Evolutionary conservation across 2,113 vertebrate genomes (phyloP).

Genomic region (Archilochus colubris): DNA sequence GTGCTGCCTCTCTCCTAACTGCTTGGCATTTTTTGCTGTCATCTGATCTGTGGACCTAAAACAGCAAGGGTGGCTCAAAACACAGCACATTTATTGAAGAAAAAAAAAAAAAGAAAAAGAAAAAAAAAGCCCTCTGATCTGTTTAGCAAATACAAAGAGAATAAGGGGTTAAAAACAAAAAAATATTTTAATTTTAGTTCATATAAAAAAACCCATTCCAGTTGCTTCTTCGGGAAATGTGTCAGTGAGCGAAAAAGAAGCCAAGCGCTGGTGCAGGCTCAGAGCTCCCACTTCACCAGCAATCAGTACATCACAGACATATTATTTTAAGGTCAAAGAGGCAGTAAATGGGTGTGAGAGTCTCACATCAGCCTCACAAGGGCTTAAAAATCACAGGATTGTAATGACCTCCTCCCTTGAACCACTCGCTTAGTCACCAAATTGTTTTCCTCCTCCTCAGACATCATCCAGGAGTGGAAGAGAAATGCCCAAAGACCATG

Average conservation of each 20-base stretch:
- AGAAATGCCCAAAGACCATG: neutral
- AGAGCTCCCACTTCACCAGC: neutral
- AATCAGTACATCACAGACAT: neutral
- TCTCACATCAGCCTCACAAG: neutral
- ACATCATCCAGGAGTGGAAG: neutral
- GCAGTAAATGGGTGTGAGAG: neutral
- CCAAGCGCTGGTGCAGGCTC: rapidly evolving
- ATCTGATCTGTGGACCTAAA: neutral
- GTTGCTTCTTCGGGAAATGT: neutral
- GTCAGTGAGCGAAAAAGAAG: neutral
- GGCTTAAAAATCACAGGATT: neutral
- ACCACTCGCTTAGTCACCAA: neutral
- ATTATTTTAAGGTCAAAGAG: neutral
- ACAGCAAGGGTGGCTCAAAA: neutral
- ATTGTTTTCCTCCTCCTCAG: neutral
- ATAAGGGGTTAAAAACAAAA: neutral
- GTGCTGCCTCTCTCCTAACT: neutral
- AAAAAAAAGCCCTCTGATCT: neutral
- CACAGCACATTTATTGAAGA: rapidly evolving
- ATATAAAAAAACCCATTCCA: neutral
- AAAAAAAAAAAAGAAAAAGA: too few species aligned
- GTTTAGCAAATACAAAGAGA: neutral
- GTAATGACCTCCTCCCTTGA: neutral
- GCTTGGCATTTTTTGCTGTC: neutral
- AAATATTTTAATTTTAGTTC: neutral